phyloP scores from a whole-genome alignment of 2,888 invertebrate genomes.

The Ormia ochracea region DNA sequence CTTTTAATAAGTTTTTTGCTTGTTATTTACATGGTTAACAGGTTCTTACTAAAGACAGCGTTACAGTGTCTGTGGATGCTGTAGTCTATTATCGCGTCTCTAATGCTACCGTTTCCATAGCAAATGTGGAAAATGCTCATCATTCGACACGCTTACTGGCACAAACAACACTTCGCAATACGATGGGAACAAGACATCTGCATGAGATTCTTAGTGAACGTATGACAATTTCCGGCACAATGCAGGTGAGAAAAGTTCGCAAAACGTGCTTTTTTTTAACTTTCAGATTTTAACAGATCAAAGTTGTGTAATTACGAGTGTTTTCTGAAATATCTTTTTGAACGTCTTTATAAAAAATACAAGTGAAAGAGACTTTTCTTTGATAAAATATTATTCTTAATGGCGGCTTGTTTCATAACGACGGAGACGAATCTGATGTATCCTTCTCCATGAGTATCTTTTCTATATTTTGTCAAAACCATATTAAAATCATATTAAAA shows the following conservation, averaged over 20 bases:
- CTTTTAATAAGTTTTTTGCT: background rate
- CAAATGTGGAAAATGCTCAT: constrained; percentile 98
- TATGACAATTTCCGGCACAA: constrained; percentile 91
- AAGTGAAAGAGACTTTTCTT: no score
- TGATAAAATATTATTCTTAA: no score
- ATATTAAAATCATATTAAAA: no score
- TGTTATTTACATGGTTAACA: constrained; percentile 73
- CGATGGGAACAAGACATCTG: constrained; percentile 95
- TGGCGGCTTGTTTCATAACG: no score
- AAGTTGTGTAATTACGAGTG: background rate
- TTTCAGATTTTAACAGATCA: constrained; percentile 68
- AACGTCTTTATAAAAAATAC: background rate
- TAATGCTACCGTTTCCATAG: constrained; percentile 97
- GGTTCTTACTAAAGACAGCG: constrained; percentile 97
- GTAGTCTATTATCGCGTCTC: constrained; percentile 95
- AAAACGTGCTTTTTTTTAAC: constrained; percentile 77
- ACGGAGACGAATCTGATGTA: no score
- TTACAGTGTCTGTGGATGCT: constrained; percentile 97
- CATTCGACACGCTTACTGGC: constrained; percentile 94
- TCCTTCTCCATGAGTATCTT: no score
- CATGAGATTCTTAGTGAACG: constrained; percentile 97
- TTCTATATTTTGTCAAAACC: no score
- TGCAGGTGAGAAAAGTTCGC: constrained; percentile 78
- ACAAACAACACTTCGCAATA: constrained; percentile 93
- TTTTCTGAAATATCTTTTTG: background rate